phyloP scores from a whole-genome alignment of 2,113 vertebrate genomes.

The Speoplatyrhinus poulsoni region DNA sequence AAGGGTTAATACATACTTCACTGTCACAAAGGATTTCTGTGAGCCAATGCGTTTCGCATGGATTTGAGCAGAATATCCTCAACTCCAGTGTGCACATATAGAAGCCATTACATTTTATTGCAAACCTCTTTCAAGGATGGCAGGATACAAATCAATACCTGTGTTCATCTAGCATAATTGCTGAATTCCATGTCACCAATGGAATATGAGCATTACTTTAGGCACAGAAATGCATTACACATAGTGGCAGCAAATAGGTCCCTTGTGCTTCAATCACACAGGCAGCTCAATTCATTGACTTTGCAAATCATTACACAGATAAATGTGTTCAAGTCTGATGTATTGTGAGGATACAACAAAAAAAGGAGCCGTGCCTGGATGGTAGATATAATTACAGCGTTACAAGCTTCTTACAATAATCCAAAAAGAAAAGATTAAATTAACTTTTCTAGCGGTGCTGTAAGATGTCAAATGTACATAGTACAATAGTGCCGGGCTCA shows the following conservation, averaged over 20 bases:
- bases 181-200: slow-evolving; percentile 63
- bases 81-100: slow-evolving; percentile 19
- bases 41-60: slow-evolving; percentile 19
- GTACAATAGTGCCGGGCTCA: slow-evolving; percentile 20
- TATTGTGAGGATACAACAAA: slow-evolving; percentile 52
- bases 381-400: slow-evolving; percentile 51
- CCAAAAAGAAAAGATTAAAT: slow-evolving; percentile 68
- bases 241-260: slow-evolving; percentile 67
- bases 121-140: slow-evolving; percentile 43
- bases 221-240: slow-evolving; percentile 62
- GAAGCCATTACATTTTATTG: slow-evolving; percentile 67
- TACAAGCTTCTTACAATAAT: slow-evolving; percentile 50
- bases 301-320: slow-evolving; percentile 66
- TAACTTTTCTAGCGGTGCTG: slow-evolving; percentile 38
- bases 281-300: slow-evolving; percentile 71
- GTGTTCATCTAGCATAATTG: slow-evolving; percentile 64
- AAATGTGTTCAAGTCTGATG: slow-evolving; percentile 59
- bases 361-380: slow-evolving; percentile 21
- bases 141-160: slow-evolving; percentile 62
- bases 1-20: slow-evolving; percentile 58
- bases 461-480: slow-evolving; percentile 38
- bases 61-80: slow-evolving; percentile 32
- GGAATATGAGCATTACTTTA: slow-evolving; percentile 56
- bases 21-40: slow-evolving; percentile 55
- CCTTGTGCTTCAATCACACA: slow-evolving; percentile 69